Evolutionary conservation across 2,797 vertebrate species (phyloP), one percentile per base, ranked within the genome.

Genomic region (Microctenopoma stevenorrisi): DNA sequence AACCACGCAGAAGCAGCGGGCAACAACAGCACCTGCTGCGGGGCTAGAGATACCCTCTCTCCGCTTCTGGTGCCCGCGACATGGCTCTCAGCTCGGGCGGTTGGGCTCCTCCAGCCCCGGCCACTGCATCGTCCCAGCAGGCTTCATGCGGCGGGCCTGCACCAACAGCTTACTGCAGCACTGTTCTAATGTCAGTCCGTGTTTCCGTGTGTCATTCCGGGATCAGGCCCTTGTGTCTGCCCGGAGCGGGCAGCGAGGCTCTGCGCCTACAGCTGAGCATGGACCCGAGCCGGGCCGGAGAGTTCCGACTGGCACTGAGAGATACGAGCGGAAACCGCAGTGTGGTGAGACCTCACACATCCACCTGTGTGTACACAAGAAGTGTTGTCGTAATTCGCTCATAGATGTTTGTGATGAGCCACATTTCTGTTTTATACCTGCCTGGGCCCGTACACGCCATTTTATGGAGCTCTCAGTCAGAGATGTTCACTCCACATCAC

Each of bases 241-340:
- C 93, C 35, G 85, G 88, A 25, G 86, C 88, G 0, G 92, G 90
- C 9, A 90, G 93, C 60, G 92, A 94, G 50, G 86, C 94, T 54
- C 88, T 95, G 50, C 95, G 94, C 4, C 92, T 98, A 6, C 96
- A 97, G 89, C 94, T 97, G 62, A 96, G 94, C 80, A 94, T 95
- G 91, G 93, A 95, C 78, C 89, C 95, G n/a, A 91, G 87, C 80
- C 90, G 93, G 62, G 90, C 94, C 52, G 95, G 95, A 80, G 94
- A 94, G 84, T 96, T 96, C 90, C 91, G 94, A 25, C 92, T 96
- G 75, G 91, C 92, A 25, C 84, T 96, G 70, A 81, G 94, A 67
- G 91, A 94, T 50, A 89, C 88, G 26, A 94, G 91, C 84, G 87
- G 86, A 54, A 92, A 82, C 76, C 93, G 89, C 68, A 92, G 91